A percentile compares a stretch with the other conserved stretches of the same genome.
phyloP scores from a whole-genome alignment of 2,113 vertebrate genomes.

The Mola mola region DNA sequence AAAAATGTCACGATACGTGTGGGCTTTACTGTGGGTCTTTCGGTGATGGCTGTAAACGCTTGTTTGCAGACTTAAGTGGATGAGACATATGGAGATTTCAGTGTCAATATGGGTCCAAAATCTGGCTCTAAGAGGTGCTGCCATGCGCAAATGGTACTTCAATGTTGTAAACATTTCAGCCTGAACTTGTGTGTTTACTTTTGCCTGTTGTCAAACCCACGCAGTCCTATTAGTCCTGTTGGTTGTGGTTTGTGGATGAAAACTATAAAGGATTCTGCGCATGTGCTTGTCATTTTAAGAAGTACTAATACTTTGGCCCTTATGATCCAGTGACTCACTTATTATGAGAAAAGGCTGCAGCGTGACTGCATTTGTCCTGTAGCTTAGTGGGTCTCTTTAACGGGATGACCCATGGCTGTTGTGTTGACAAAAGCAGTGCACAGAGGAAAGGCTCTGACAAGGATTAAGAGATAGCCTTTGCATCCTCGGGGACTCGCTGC shows the following conservation, averaged over 20 bases:
- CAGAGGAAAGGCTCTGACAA: background rate
- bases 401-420: conserved; percentile 6
- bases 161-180: background rate
- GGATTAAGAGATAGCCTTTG: background rate
- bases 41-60: too few species aligned
- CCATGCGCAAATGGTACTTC: background rate
- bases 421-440: conserved; percentile 3
- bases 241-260: background rate
- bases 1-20: background rate
- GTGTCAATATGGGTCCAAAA: background rate
- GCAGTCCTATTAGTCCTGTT: background rate
- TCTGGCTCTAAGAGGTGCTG: background rate
- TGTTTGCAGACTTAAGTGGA: background rate
- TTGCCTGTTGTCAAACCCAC: background rate
- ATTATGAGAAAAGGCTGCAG: conserved; percentile 24
- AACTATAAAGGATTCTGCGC: background rate
- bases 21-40: background rate
- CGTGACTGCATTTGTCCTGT: conserved; percentile 25
- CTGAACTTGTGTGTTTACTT: background rate
- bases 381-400: conserved; percentile 1
- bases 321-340: conserved; percentile 32
- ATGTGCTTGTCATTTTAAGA: background rate
- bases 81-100: conserved; percentile 16
- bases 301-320: conserved; percentile 8
- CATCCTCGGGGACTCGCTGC: background rate